Evolutionary conservation across 2,888 invertebrate genomes (phyloP), one percentile per base, ranked within the genome.

Genomic region (Orthonychiurus folsomi): DNA sequence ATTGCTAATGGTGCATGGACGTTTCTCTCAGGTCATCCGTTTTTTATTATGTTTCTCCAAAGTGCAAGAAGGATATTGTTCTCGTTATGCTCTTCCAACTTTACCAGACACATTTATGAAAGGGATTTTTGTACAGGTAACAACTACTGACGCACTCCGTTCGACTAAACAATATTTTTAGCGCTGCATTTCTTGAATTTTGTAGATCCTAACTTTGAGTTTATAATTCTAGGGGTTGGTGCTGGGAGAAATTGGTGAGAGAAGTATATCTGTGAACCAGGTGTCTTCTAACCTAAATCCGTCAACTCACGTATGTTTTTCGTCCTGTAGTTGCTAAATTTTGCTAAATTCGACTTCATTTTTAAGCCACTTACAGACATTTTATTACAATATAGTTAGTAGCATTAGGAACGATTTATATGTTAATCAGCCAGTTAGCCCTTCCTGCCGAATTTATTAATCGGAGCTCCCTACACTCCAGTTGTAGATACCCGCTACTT

Each of bases 91-190:
- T 5, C 60, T 70, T 28, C 65, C 71, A 26, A 65, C 68, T 15
- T 56, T 73, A 3, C 73, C 70, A 15, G 72, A 73, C 50, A 73
- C 72, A 20, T 73, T 70, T 28, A 71, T 73, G 72, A 73, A 71
- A 61, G 72, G 72, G n/a, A 56, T 73, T 26, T 71, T 61, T 61
- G 63, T 73, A 37, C 72, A 72, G 68, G 72, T 70, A 61, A n/a
- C n/a, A n/a, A n/a, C n/a, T n/a, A n/a, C n/a, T n/a, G n/a, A n/a
- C n/a, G n/a, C n/a, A 23, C n/a, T 21, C 24, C 20, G 20, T 55
- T 3, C 23, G 3, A 23, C 50, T 5, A 47, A 47, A 47, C n/a
- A n/a, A n/a, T n/a, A n/a, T n/a, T n/a, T n/a, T n/a, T n/a, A n/a
- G n/a, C n/a, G n/a, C 26, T 3, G n/a, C 20, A 52, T 25, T 25